Conservation (phyloP, 2,113 vertebrate species). For the Mus musculus region DNA sequence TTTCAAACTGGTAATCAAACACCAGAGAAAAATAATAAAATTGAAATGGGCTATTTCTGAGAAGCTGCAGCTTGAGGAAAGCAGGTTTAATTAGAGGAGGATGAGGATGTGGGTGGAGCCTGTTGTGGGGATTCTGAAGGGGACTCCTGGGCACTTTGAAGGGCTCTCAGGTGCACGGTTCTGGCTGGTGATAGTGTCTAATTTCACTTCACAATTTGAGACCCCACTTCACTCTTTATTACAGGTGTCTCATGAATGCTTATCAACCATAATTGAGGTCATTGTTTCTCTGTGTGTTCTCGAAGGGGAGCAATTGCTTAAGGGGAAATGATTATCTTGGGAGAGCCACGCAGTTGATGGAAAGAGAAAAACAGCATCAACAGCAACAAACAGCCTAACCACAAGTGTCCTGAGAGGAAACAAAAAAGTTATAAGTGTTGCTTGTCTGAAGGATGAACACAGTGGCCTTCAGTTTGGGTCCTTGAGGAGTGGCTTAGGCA, state of each 20-base stretch:
- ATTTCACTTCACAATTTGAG: slow-evolving; percentile 74
- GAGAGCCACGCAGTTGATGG: not conserved
- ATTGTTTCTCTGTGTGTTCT: slow-evolving; percentile 65
- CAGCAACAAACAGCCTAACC: not conserved
- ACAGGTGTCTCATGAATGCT: slow-evolving; percentile 61
- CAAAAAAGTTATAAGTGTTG: not conserved
- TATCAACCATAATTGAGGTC: slow-evolving; percentile 52
- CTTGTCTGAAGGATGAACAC: not conserved
- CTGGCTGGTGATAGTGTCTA: slow-evolving; percentile 51
- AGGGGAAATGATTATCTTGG: not conserved
- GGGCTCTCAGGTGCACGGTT: not conserved
- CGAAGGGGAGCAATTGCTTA: slow-evolving; percentile 34
- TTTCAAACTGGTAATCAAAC: slow-evolving; percentile 65
- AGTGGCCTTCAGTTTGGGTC: not conserved
- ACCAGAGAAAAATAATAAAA: slow-evolving; percentile 69
- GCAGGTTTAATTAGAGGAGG: slow-evolving; percentile 75
- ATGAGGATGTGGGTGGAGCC: slow-evolving; percentile 53
- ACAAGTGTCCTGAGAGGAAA: not conserved
- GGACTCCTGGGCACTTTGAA: slow-evolving; percentile 62
- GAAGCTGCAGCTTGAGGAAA: slow-evolving; percentile 66
- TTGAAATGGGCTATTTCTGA: slow-evolving; percentile 70
- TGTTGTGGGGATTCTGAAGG: slow-evolving; percentile 67
- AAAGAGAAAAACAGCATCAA: not conserved
- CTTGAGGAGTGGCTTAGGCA: not conserved
- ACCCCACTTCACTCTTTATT: slow-evolving; percentile 57